These are phyloP conservation scores for Lepidurus apus DNA, from an alignment of 1,140 invertebrate genomes.

Conservation along the genomic window DNA sequence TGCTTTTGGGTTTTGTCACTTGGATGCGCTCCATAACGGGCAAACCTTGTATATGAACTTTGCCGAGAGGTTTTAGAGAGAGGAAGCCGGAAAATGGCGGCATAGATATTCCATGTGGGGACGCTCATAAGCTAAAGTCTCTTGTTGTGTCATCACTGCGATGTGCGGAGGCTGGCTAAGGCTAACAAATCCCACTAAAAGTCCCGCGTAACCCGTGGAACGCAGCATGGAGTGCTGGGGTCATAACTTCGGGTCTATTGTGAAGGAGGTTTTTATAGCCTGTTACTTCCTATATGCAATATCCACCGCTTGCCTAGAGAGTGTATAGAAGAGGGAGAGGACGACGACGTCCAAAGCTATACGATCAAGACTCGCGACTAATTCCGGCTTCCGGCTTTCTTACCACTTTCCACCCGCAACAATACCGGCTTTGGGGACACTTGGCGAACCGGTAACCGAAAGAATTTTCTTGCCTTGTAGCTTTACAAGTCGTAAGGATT, in stretches of 20 bases:
- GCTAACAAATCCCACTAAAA: slow-evolving; percentile 15
- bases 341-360: background rate
- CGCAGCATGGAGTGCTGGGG: background rate
- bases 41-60: slow-evolving; percentile 3
- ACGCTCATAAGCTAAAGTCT: background rate
- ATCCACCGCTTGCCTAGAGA: background rate
- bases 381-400: slow-evolving; percentile 3
- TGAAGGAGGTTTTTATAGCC: background rate
- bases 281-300: slow-evolving; percentile 22
- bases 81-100: background rate
- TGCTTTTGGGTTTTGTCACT: background rate
- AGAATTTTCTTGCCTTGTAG: too few species aligned
- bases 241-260: background rate
- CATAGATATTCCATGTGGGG: background rate
- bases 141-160: slow-evolving; percentile 3
- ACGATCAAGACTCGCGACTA: background rate
- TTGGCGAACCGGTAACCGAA: too few species aligned
- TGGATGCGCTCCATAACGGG: background rate
- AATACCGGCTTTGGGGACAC: too few species aligned
- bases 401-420: too few species aligned
- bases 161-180: background rate
- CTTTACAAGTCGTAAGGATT: too few species aligned
- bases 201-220: background rate
- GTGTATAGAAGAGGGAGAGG: background rate
- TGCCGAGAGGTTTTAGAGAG: background rate